Base-by-base conservation (phyloP, 2,113 vertebrate species). In the Actinemys pallida region DNA sequence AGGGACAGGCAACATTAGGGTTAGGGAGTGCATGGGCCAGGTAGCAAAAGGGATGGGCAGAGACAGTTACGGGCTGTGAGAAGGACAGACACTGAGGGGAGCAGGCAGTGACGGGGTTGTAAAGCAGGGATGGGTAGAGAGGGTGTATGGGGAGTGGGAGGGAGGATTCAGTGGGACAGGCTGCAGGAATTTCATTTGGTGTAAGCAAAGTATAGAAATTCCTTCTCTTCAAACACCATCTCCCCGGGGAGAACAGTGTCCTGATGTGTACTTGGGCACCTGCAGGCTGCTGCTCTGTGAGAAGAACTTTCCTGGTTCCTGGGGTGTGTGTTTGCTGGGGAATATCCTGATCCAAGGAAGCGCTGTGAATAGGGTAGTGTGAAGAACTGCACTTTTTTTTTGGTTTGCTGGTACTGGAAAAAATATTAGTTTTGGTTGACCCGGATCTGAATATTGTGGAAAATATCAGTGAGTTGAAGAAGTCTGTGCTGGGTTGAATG, bases 31-130 rank as follows among this genome's bases (percentile, higher is more conserved):
- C 86, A 89, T 25, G n/a, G 35, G 14, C 90, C 50, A 83, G 49
- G 31, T 2, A 72, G 82, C 42, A 86, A 59, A 82, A 86, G 31
- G 81, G 52, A 4, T 50, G 86, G 78, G 88, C 53, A 87, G 47
- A 90, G 49, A 81, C 47, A n/a, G 29, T 45, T 27, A 13, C 14
- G 10, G 45, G 78, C 45, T 45, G 4, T 14, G 49, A 81, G 50
- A 31, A 22, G 47, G 80, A 27, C 4, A 52, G 1, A 7, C 47
- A 14, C 20, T 69, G 54, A 93, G n/a, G 4, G 49, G 83, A 53
- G 0, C 2, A 84, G 82, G 39, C 5, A 47, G 50, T 22, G 80
- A 72, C 0, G 0, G 76, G 16, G 39, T 54, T 29, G 16, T n/a
- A 81, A 31, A 53, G 49, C 25, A 52, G 29, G 80, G 47, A 50